Evolutionary conservation across 1,140 invertebrate species (phyloP), one percentile per base, ranked within the genome.

Genomic region (Temnothorax nylanderi): DNA sequence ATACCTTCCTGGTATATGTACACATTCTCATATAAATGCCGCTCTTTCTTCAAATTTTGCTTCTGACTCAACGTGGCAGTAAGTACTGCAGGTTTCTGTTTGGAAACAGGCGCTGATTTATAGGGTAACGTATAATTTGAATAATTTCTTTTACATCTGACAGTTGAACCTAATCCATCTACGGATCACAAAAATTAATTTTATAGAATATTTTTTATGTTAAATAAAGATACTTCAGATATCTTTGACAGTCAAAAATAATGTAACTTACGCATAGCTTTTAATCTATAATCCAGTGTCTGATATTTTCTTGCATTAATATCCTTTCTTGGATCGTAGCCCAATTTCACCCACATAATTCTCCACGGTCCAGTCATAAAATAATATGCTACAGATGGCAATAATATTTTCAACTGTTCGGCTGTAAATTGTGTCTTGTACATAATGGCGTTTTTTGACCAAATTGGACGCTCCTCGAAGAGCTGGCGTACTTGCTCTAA

Each of bases 291-390:
- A 95, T 99, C 98, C 41, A 99, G 95, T 13, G 97, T 97, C 95
- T 99, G 98, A 94, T 98, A 99, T 62, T 97, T 97, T 89, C 97
- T 97, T 41, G 98, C 96, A 2, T 95, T 93, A n/a, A 97, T 97
- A 89, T 98, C 97, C 91, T 97, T 97, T 60, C 97, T 95, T 0
- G 98, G 98, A 95, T 99, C 98, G 92, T 98, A 99, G 0, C 98
- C 98, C 91, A 97, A 97, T 92, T 96, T 97, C 0, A 98, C 97
- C 97, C 98, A 99, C 92, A 98, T 96, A 65, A 97, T 96, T 77
- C 98, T 96, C 98, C 98, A 99, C 0, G 99, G 99, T 0, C 99
- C 99, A 89, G 97, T 97, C 16, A 96, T 96, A 94, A 97, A 98
- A 93, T 98, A 98, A 94, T 98, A 98, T 0, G 98, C 98, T 1